Evolutionary conservation across 2,797 vertebrate species (phyloP).

Genomic region (Ptychadena robeensis): DNA sequence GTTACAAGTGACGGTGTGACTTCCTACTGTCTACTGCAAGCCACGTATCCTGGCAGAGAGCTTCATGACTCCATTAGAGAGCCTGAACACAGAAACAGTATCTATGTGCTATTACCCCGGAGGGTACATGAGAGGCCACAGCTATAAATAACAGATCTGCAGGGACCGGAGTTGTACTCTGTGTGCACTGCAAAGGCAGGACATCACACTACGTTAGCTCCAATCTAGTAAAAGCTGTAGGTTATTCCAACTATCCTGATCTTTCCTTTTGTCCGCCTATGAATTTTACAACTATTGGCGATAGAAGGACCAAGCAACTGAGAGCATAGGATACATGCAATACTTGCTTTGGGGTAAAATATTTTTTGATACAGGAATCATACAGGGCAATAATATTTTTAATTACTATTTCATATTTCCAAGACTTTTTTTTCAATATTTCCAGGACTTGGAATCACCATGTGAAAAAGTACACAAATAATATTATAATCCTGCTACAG

Average conservation of each 20-base stretch:
- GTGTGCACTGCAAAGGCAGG: not conserved
- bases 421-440: too few relatives aligned
- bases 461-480: too few relatives aligned
- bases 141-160: constrained; percentile 31
- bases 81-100: constrained; percentile 38
- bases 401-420: too few relatives aligned
- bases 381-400: too few relatives aligned
- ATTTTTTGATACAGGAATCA: too few relatives aligned
- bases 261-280: not conserved
- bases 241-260: not conserved
- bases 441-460: too few relatives aligned
- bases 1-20: not conserved
- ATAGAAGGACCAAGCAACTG: not conserved
- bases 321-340: not conserved
- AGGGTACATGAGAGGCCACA: constrained; percentile 22
- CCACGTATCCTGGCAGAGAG: constrained; percentile 23
- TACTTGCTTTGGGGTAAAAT: too few relatives aligned
- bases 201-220: not conserved
- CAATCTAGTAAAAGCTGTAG: not conserved
- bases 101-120: constrained; percentile 41
- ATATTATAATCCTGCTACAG: too few relatives aligned
- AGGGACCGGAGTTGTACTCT: not conserved
- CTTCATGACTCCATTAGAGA: constrained; percentile 52
- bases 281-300: not conserved
- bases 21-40: not conserved